phyloP scores from a whole-genome alignment of 2,797 vertebrate species.

The Pseudotriccus pelzelni region DNA sequence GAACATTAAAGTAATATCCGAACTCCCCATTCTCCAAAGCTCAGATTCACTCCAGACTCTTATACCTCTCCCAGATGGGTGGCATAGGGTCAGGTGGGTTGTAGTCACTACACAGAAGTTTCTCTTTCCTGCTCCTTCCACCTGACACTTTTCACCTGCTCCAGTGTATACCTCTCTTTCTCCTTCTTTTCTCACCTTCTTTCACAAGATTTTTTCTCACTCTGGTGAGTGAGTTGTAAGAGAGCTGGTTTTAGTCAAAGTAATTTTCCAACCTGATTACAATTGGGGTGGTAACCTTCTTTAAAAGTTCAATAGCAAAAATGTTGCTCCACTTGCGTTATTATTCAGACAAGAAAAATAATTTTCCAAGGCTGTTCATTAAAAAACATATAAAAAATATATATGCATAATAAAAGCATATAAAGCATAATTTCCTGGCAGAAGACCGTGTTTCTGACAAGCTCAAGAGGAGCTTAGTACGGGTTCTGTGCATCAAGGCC shows the following conservation, averaged over 20 bases:
- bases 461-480: neutral
- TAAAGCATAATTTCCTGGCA: neutral
- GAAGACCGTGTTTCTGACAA: neutral
- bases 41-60: fast-evolving
- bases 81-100: fast-evolving
- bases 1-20: neutral
- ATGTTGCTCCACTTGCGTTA: neutral
- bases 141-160: neutral
- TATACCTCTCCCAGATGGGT: fast-evolving
- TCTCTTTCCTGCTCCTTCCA: neutral
- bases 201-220: neutral
- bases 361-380: neutral
- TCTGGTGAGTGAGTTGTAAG: neutral
- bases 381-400: neutral
- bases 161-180: neutral
- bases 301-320: neutral
- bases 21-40: fast-evolving
- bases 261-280: neutral
- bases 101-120: neutral
- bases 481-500: too few relatives aligned
- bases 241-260: neutral
- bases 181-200: neutral
- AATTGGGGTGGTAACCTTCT: neutral
- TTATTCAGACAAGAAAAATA: neutral
- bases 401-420: neutral